Evolutionary conservation across 1,140 invertebrate genomes (phyloP), one percentile per base, ranked within the genome.

Genomic region (Eubasilissa regina): DNA sequence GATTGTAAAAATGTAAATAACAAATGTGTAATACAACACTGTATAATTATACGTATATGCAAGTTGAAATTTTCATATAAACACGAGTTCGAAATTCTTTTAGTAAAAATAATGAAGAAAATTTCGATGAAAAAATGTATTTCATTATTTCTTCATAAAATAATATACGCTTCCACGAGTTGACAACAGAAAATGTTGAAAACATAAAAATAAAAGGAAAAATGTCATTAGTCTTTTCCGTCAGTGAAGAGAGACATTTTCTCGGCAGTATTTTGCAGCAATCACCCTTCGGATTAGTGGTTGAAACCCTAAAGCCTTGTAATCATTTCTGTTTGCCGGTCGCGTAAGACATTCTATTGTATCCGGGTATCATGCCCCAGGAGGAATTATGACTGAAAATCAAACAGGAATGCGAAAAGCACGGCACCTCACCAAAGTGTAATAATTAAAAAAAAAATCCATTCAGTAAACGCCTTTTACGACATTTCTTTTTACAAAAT

Each of bases 281-380:
- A 75, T 73, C 56, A 47, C 55, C 35, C 45, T 10, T 64, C 13
- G 78, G 78, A 79, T 79, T 79, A 79, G 60, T 74, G 47, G 72
- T 25, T 11, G 72, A 56, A 60, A 64, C 73, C 74, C 74, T 47
- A 76, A 80, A 80, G 79, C 79, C 68, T 43, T 80, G 79, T 80
- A 80, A 80, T 80, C 74, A 80, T 80, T 76, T 80, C 44, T 76
- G 79, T 70, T 80, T 75, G 73, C 78, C n/a, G 51, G 17, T 15
- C 13, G 62, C 11, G 12, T 44, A 66, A 62, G 43, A 44, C n/a
- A 15, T 8, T n/a, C 62, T 15, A 44, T 66, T 66, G 35, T 66
- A 35, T 43, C 43, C 3, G 21, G 13, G 15, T 56, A 56, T 15
- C 12, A 0, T 17, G n/a, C 53, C 6, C 12, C 35, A 35, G 53